Conservation (phyloP, 2,888 invertebrate species). For the Aleiodes leptofemur region DNA sequence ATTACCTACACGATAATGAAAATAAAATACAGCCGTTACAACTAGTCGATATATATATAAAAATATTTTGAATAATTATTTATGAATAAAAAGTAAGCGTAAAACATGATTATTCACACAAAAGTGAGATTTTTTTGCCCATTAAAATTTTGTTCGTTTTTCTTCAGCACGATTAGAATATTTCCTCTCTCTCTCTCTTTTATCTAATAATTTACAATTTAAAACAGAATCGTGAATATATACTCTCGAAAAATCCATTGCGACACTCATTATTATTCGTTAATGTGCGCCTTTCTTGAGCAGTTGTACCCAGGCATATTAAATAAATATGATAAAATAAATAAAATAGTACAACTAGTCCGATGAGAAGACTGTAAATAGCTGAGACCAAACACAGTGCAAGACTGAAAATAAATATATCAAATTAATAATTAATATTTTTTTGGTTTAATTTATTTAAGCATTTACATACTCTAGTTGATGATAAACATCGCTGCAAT, state of each 20-base stretch:
- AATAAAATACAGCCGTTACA: background rate
- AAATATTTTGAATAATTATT: slow-evolving; percentile 8
- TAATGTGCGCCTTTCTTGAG: slow-evolving; percentile 65
- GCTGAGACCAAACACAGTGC: slow-evolving; percentile 76
- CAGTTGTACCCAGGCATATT: slow-evolving; percentile 67
- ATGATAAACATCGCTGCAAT: slow-evolving; percentile 90
- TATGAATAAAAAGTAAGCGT: slow-evolving; percentile 27
- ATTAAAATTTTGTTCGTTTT: too few species aligned
- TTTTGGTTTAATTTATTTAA: background rate
- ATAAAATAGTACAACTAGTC: slow-evolving; percentile 69
- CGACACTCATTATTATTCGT: slow-evolving; percentile 58
- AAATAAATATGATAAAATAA: slow-evolving; percentile 74
- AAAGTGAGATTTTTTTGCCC: background rate
- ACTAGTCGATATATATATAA: slow-evolving; percentile 25
- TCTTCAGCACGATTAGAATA: slow-evolving; percentile 31
- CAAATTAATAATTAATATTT: slow-evolving; percentile 3
- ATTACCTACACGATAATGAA: background rate
- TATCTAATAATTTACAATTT: slow-evolving; percentile 60
- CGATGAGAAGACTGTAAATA: slow-evolving; percentile 74
- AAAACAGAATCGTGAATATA: slow-evolving; percentile 66
- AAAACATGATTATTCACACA: background rate
- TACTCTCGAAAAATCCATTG: slow-evolving; percentile 63
- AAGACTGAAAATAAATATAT: slow-evolving; percentile 71
- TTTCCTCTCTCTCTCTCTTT: background rate
- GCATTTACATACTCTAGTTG: slow-evolving; percentile 81